Evolutionary conservation across 2,113 vertebrate genomes (phyloP), one percentile per base, ranked within the genome.

Genomic region (Otis tarda): DNA sequence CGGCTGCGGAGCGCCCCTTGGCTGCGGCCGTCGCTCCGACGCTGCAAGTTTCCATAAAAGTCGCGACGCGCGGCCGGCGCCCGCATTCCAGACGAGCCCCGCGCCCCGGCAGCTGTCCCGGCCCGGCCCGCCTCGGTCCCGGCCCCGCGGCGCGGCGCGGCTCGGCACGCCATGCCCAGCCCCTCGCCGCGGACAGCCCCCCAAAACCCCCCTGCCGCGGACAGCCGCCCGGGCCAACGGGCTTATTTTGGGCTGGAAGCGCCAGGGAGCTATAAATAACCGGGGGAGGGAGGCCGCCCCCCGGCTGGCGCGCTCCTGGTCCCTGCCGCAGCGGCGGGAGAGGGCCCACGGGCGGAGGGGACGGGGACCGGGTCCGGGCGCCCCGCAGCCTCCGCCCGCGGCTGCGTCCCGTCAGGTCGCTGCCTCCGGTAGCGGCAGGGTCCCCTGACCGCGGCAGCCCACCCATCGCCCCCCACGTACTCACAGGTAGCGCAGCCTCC

Each of bases 21-120:
- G 96, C 95, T 96, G 98, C 95, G 89, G 95, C 95, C 94, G 90
- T 93, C 30, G 89, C 95, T 89, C 96, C 92, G 87, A 63, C 95
- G 77, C 81, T 96, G 94, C 96, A 97, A 95, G 97, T 98, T 98
- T 98, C 99, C 98, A 99, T 99, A 99, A 99, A 99, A 99, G 99
- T 99, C 98, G 97, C 97, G 98, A 97, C 98, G 98, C 98, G 98
- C 98, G 97, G 98, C 97, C 97, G 93, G 97, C 97, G 95, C 97
- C 98, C 95, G 97, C 98, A 99, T 99, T 98, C 98, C 98, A 96
- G 90, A 94, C 98, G 97, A 97, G 98, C 98, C 98, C 98, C 93
- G 97, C 83, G 90, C 97, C 96, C 95, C 96, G 95, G 98, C 99
- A 99, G 99, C 99, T 99, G 99, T 98, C 97, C 97, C 97, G 77